Conservation (phyloP, 1,140 invertebrate species). For the Whitmania pigra region DNA sequence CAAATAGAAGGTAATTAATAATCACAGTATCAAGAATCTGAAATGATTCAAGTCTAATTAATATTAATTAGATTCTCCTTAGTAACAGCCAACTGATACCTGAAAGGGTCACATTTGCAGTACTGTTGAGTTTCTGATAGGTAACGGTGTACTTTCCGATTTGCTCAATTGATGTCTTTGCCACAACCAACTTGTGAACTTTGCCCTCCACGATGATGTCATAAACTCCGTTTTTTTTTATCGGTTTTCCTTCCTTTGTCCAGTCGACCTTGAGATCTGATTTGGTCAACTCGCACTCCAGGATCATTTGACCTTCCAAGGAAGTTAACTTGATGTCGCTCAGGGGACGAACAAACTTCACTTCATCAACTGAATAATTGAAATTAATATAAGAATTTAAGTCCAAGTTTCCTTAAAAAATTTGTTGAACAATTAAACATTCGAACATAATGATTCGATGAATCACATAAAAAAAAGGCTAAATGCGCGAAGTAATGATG, state of each 20-base stretch:
- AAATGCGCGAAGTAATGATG: too few relatives aligned
- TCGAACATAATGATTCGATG: neutral
- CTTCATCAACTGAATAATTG: slow-evolving; percentile 23
- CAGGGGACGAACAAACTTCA: slow-evolving; percentile 19
- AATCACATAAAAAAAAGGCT: neutral
- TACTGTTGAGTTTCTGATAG: slow-evolving; percentile 48
- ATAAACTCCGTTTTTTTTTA: slow-evolving; percentile 14
- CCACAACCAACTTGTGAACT: slow-evolving; percentile 26
- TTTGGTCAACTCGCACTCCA: slow-evolving; percentile 38
- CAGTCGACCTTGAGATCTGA: slow-evolving; percentile 42
- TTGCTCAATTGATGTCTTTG: slow-evolving; percentile 25
- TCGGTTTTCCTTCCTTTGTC: slow-evolving; percentile 58
- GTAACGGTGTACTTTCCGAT: slow-evolving; percentile 25
- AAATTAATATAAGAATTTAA: neutral
- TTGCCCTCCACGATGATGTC: slow-evolving; percentile 24
- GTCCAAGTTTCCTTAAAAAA: neutral
- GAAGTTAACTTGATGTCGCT: slow-evolving; percentile 21
- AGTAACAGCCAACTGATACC: slow-evolving; percentile 41
- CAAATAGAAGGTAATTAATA: slow-evolving; percentile 10
- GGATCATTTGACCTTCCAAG: slow-evolving; percentile 26
- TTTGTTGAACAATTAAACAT: neutral
- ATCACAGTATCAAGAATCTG: neutral
- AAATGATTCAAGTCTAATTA: neutral
- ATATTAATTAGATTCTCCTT: neutral
- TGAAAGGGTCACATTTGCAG: slow-evolving; percentile 59